These are phyloP conservation scores for Creontiades dilutus DNA, from an alignment of 2,888 invertebrate genomes.

Conservation along the genomic window DNA sequence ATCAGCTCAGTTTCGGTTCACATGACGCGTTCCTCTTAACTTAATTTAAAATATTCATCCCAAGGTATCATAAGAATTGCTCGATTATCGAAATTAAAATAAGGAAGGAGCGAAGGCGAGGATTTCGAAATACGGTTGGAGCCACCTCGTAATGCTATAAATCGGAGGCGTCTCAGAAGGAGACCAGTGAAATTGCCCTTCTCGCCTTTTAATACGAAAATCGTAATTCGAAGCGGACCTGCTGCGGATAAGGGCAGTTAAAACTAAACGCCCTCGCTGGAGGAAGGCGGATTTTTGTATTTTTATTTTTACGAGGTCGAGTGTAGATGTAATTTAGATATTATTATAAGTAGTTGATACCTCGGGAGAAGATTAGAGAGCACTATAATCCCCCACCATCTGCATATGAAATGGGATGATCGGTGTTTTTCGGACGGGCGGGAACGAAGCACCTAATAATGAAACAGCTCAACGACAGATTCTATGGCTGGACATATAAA, in stretches of 20 bases:
- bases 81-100: neutral
- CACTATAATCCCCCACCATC: neutral
- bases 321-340: neutral
- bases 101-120: neutral
- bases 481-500: no score
- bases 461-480: neutral
- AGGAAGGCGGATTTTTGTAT: neutral
- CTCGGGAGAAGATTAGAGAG: neutral
- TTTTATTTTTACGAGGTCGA: neutral
- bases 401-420: constrained; percentile 17
- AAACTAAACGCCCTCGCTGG: constrained; percentile 6
- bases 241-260: neutral
- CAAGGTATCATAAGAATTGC: constrained; percentile 22
- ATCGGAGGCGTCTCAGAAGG: neutral
- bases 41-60: neutral
- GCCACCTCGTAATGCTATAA: constrained; percentile 6
- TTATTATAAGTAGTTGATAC: constrained; percentile 40
- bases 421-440: neutral
- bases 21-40: neutral
- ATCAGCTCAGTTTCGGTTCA: neutral
- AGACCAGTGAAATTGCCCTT: constrained; percentile 3
- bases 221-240: neutral
- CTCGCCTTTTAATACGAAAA: constrained; percentile 29
- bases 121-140: neutral
- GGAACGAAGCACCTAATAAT: neutral